Evolutionary conservation across 2,113 vertebrate species (phyloP).

Genomic region (Galbula dea): DNA sequence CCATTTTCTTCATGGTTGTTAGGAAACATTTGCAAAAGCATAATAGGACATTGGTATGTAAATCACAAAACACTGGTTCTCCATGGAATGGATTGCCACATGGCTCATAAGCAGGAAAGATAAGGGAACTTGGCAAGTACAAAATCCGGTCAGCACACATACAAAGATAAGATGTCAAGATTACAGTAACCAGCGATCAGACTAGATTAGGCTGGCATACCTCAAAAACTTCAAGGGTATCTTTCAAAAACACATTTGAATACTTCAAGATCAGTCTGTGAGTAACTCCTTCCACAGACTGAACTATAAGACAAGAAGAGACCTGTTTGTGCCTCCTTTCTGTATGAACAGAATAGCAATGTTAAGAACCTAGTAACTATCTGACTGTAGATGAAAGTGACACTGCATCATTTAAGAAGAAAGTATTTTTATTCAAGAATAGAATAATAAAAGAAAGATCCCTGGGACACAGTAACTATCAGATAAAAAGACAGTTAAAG

Average conservation of each 20-base stretch:
- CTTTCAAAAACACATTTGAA: neutral
- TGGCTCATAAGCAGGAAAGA: neutral
- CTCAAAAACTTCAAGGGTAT: neutral
- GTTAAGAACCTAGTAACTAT: neutral
- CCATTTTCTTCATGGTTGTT: neutral
- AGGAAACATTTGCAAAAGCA: neutral
- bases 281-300: neutral
- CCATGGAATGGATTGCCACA: neutral
- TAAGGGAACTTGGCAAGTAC: neutral
- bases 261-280: neutral
- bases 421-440: neutral
- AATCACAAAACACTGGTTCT: neutral
- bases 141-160: neutral
- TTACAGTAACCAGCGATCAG: neutral
- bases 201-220: neutral
- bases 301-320: neutral
- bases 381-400: neutral
- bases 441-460: neutral
- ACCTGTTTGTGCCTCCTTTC: neutral
- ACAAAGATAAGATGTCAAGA: neutral
- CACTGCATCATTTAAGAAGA: neutral
- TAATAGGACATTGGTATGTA: neutral
- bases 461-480: neutral
- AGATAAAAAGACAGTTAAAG: neutral
- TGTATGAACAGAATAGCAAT: neutral